Evolutionary conservation across 2,797 vertebrate species (phyloP).

Genomic region (Knipowitschia caucasica): DNA sequence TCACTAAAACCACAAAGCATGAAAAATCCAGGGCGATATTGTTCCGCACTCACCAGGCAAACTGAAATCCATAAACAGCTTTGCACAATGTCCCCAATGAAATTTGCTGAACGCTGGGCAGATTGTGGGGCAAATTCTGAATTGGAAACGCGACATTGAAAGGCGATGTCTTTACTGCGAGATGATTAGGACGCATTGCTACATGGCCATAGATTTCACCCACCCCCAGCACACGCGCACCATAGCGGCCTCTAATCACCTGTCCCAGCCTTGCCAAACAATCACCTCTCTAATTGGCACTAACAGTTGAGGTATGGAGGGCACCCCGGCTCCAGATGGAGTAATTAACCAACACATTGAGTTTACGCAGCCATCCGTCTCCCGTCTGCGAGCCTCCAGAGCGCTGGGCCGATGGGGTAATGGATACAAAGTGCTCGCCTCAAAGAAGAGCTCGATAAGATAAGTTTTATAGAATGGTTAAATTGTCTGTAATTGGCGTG

Average conservation of each 20-base stretch:
- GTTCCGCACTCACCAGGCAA: too few species aligned
- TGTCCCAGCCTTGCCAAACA: slow-evolving; percentile 30
- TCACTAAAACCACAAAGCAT: too few species aligned
- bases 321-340: slow-evolving; percentile 26
- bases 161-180: neutral
- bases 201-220: slow-evolving; percentile 11
- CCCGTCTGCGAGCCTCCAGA: neutral
- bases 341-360: slow-evolving; percentile 32
- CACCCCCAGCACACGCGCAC: slow-evolving; percentile 5
- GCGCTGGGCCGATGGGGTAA: neutral
- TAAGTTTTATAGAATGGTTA: slow-evolving; percentile 4
- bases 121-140: neutral
- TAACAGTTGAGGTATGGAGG: slow-evolving; percentile 22
- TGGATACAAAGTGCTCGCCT: slow-evolving; percentile 9
- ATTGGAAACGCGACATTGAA: slow-evolving; percentile 5
- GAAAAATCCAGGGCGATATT: too few species aligned
- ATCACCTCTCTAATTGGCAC: slow-evolving; percentile 37
- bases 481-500: slow-evolving; percentile 3
- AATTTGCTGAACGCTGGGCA: too few species aligned
- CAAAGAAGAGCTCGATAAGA: neutral
- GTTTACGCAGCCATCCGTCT: slow-evolving; percentile 14
- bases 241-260: slow-evolving; percentile 21
- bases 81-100: too few species aligned
- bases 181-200: slow-evolving; percentile 16
- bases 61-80: too few species aligned